Conservation (phyloP, 2,888 invertebrate species). For the Physocephala rufipes region DNA sequence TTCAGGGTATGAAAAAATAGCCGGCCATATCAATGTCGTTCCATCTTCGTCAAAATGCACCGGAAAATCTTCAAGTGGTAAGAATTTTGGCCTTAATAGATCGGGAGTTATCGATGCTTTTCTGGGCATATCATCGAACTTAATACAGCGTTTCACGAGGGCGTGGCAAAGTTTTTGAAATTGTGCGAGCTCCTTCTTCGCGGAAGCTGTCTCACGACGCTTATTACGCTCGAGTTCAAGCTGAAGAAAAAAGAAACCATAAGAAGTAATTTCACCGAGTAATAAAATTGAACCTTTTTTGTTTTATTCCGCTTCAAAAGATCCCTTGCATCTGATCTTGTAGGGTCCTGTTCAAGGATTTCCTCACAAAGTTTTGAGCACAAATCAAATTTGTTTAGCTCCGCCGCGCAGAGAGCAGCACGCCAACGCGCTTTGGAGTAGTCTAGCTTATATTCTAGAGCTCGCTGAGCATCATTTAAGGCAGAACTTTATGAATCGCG, state of each 20-base stretch:
- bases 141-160: conserved; percentile 67
- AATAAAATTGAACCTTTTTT: conserved; percentile 53
- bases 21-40: conserved; percentile 81
- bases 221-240: conserved; percentile 56
- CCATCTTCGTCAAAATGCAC: conserved; percentile 71
- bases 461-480: conserved; percentile 81
- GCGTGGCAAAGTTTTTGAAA: conserved; percentile 67
- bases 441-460: conserved; percentile 77
- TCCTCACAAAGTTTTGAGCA: conserved; percentile 78
- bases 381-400: conserved; percentile 74
- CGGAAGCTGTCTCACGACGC: conserved; percentile 64
- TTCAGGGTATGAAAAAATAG: conserved; percentile 89
- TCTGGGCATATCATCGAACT: conserved; percentile 69
- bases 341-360: conserved; percentile 70
- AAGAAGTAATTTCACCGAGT: background rate
- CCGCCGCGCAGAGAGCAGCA: conserved; percentile 78
- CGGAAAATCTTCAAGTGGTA: conserved; percentile 72
- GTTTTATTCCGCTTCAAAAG: conserved; percentile 69
- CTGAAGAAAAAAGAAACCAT: conserved; percentile 38
- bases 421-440: conserved; percentile 81
- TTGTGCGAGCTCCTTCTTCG: conserved; percentile 65
- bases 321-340: conserved; percentile 69
- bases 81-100: conserved; percentile 72
- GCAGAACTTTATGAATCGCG: conserved; percentile 68
- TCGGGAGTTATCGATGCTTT: conserved; percentile 65